Base-by-base conservation (phyloP, 30 jellyfish, hydroid and myxozoan genomes). In the Rhopilema esculentum region DNA sequence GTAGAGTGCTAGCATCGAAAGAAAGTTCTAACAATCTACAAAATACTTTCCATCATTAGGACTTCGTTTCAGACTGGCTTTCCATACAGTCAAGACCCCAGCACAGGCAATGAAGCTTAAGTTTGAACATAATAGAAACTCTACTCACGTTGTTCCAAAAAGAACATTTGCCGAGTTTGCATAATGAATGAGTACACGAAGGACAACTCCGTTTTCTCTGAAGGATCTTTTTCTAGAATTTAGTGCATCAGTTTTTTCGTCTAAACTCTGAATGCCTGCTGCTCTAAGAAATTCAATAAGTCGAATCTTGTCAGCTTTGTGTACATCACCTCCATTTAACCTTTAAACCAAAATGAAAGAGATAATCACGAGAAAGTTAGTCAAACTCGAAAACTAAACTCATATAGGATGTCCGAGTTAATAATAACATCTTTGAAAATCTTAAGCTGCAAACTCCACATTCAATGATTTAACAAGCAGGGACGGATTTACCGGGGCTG, bases 161-260 rank as follows among this genome's bases (percentile, higher is more conserved):
- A 80, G 49, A 1, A 82, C 62, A 20, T 49, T 69, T 51, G 89
- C 96, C n/a, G 97, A 79, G 85, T 94, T 94, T 28, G 86, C 51
- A 63, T 94, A 94, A 1, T 79, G 88, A 32, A 94, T 89, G 69
- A 82, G 64, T 22, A 94, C 97, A 21, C 92, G 94, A 24, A 94
- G 86, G 0, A 94, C 92, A 16, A 94, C 28, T 16, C 98, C 98
- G 82, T 94, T 94, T 86, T 94, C 97, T n/a, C 98, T 88, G 50
- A 19, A 94, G 1, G 97, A 67, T 25, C 98, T 27, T 8, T 72
- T 78, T 49, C 88, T 84, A 18, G 97, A 93, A 83, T 86, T 94
- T 40, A 85, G 82, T 6, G 98, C 97, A 85, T 89, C 97, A 8
- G 98, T 89, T 1, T 40, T 40, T 12, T 33, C 83, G 80, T 94